Conservation (phyloP, 2,797 vertebrate species). For the Hyperoplus immaculatus region DNA sequence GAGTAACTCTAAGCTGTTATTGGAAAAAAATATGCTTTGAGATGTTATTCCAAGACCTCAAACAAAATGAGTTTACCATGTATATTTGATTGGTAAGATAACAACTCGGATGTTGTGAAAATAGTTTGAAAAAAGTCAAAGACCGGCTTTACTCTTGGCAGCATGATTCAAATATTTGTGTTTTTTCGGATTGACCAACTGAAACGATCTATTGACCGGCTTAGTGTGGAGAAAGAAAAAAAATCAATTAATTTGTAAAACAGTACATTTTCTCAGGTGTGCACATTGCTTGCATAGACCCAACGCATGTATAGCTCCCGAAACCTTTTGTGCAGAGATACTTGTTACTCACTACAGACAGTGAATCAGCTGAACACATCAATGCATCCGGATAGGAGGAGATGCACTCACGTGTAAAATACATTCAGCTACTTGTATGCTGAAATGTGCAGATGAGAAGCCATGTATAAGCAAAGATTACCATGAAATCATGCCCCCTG, state of each 20-base stretch:
- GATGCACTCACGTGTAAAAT: conserved; percentile 28
- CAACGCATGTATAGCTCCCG: not conserved
- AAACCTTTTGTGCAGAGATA: not conserved
- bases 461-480: not conserved
- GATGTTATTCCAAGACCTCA: not conserved
- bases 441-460: conserved; percentile 24
- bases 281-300: not conserved
- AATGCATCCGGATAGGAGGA: conserved; percentile 28
- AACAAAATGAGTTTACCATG: not conserved
- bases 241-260: conserved; percentile 26
- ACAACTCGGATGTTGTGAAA: not conserved
- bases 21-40: not conserved
- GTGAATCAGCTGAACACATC: conserved; percentile 38
- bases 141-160: not conserved
- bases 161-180: not conserved
- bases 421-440: conserved; percentile 8
- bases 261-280: not conserved
- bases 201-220: conserved; percentile 6
- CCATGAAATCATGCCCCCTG: conserved; percentile 1
- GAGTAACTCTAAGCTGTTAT: not conserved
- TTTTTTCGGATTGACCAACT: not conserved
- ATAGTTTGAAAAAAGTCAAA: conserved; percentile 12
- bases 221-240: not conserved
- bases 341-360: conserved; percentile 39
- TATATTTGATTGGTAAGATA: not conserved